phyloP scores from a whole-genome alignment of 92 coral and sea anemone genomes.

The Bergia puertoricense region DNA sequence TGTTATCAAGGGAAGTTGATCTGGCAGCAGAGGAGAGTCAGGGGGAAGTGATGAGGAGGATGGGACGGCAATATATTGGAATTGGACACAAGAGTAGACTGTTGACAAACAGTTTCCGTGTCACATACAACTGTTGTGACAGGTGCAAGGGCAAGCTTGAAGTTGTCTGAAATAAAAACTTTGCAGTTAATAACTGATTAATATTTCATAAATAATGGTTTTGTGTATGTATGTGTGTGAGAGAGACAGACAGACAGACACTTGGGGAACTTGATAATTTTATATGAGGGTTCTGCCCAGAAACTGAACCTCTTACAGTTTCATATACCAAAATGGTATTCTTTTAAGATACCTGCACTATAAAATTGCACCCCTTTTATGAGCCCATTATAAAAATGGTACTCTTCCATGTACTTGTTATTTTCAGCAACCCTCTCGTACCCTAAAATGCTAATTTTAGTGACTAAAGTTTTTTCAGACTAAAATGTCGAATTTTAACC shows the following conservation, averaged over 20 bases:
- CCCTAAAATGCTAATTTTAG: too few species aligned
- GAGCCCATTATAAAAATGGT: too few species aligned
- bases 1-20: conserved; percentile 64
- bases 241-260: neutral
- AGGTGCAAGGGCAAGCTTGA: conserved; percentile 87
- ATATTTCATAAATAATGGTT: neutral
- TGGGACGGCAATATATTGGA: conserved; percentile 94
- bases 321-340: too few species aligned
- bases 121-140: conserved; percentile 94
- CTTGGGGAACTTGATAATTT: too few species aligned
- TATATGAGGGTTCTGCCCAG: too few species aligned
- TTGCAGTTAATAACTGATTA: neutral
- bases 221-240: neutral
- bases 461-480: too few species aligned
- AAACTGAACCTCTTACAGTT: too few species aligned
- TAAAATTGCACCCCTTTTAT: too few species aligned
- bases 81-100: conserved; percentile 90
- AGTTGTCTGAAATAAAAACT: conserved; percentile 60
- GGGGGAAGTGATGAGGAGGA: conserved; percentile 74
- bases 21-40: conserved; percentile 65
- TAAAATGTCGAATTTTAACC: too few species aligned
- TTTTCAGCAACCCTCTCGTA: too few species aligned
- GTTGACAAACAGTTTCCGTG: conserved; percentile 88
- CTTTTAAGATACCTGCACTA: too few species aligned
- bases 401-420: too few species aligned